Evolutionary conservation across 2,797 vertebrate species (phyloP).

Genomic region (Garrulus glandarius): DNA sequence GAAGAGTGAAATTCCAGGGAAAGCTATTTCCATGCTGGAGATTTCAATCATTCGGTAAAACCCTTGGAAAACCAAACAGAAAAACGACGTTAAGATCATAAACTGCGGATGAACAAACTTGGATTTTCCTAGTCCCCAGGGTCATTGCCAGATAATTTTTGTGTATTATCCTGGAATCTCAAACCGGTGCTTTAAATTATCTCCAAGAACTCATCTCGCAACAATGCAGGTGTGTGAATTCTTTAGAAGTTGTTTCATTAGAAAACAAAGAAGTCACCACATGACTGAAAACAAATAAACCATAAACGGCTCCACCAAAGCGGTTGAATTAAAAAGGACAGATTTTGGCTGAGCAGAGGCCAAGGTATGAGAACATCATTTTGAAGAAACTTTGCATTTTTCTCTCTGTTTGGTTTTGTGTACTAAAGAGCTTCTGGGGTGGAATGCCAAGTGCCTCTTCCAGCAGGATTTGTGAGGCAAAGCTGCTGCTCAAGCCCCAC

Average conservation of each 20-base stretch:
- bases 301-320: not conserved
- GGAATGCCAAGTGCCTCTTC: not conserved
- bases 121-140: not conserved
- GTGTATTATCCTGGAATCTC: not conserved
- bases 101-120: not conserved
- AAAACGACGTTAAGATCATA: not conserved
- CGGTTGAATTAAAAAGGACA: not conserved
- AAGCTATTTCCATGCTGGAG: not conserved
- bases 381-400: not conserved
- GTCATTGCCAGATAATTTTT: not conserved
- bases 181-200: not conserved
- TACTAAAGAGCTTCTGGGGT: not conserved
- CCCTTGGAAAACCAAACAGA: not conserved
- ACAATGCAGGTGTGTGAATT: slow-evolving; percentile 15
- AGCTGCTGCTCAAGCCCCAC: not conserved
- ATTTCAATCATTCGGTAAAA: not conserved
- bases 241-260: not conserved
- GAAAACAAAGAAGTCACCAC: not conserved
- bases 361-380: not conserved
- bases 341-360: not conserved
- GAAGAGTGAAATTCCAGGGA: not conserved
- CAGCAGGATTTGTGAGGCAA: not conserved
- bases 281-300: not conserved
- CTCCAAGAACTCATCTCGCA: not conserved
- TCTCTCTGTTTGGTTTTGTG: not conserved